A percentile compares a stretch with the other conserved stretches of the same genome.
phyloP scores from a whole-genome alignment of 2,113 vertebrate genomes.

The Pelusios castaneus region DNA sequence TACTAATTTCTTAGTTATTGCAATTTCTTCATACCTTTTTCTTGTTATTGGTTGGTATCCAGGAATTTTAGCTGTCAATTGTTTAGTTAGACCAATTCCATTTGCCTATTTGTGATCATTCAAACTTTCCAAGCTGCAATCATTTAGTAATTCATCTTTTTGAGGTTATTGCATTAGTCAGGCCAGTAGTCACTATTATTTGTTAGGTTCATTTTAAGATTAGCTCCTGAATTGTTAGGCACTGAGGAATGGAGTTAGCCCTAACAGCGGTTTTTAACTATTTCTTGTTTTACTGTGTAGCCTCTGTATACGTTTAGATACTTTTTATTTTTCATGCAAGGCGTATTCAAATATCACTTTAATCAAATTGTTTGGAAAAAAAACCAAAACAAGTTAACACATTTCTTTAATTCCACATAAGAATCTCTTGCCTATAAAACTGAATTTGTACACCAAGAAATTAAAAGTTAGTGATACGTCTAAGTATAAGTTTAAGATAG shows the following conservation, averaged over 20 bases:
- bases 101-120: conserved; percentile 7
- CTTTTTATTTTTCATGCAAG: neutral
- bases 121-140: neutral
- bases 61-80: neutral
- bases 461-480: neutral
- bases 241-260: neutral
- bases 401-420: neutral
- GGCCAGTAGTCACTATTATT: conserved; percentile 8
- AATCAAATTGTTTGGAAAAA: neutral
- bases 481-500: neutral
- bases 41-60: neutral
- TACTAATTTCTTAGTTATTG: neutral
- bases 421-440: neutral
- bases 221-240: conserved; percentile 41
- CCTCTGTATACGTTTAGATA: neutral
- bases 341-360: neutral
- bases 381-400: neutral
- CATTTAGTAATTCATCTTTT: conserved; percentile 32
- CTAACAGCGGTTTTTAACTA: conserved; percentile 21
- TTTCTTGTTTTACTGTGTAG: conserved; percentile 22
- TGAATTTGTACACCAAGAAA: neutral
- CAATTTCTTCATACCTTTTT: neutral
- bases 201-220: conserved; percentile 48
- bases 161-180: conserved; percentile 44
- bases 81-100: conserved; percentile 8